Evolutionary conservation across 2,888 invertebrate species (phyloP).

Genomic region (Tenthredo distinguenda): DNA sequence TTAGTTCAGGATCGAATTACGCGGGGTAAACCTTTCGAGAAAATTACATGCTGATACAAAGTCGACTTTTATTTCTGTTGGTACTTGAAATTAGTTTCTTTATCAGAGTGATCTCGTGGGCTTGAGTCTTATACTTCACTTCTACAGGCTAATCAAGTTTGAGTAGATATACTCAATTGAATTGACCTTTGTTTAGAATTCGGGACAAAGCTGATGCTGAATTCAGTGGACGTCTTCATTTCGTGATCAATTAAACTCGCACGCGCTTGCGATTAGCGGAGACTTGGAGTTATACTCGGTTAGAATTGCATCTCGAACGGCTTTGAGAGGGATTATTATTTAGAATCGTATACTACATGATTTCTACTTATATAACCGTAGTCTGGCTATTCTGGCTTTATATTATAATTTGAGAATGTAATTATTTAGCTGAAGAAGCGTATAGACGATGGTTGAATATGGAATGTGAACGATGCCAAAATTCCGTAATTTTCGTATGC

Average conservation of each 20-base stretch:
- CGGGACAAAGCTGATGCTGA: background rate
- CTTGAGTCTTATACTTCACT: background rate
- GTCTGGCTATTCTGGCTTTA: background rate
- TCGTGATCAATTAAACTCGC: background rate
- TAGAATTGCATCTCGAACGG: background rate
- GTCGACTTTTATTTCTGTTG: background rate
- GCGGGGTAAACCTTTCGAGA: background rate
- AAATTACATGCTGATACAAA: background rate
- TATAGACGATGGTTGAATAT: background rate
- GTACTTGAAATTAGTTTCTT: background rate
- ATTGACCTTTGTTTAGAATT: background rate
- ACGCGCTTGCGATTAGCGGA: background rate
- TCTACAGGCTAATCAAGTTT: background rate
- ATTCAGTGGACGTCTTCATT: background rate
- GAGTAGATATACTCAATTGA: background rate
- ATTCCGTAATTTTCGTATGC: background rate
- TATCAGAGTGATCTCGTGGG: too few relatives aligned
- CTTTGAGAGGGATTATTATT: background rate
- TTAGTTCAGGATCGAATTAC: background rate
- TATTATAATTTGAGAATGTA: background rate
- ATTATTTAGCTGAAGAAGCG: background rate
- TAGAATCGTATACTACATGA: background rate
- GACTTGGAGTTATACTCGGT: background rate
- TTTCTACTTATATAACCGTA: background rate
- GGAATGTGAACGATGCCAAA: background rate